These are phyloP conservation scores for Adineta ricciae DNA, from an alignment of 2,888 invertebrate genomes.

Conservation along the genomic window DNA sequence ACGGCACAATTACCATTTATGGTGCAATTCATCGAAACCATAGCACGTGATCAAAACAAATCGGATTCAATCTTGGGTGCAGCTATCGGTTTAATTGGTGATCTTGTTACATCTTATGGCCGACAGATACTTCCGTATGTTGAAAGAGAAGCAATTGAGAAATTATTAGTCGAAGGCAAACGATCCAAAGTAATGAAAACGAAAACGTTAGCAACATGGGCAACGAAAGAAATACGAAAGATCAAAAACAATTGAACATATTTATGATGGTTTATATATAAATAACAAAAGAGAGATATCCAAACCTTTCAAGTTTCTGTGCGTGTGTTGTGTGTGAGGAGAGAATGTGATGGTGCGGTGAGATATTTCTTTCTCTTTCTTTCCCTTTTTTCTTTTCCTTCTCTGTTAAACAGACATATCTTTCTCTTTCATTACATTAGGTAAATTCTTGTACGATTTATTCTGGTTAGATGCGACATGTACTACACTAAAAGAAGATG, in stretches of 20 bases:
- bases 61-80: slow-evolving; percentile 75
- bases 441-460: not conserved
- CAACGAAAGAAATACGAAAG: slow-evolving; percentile 82
- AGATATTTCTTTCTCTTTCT: slow-evolving; percentile 24
- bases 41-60: slow-evolving; percentile 72
- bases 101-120: slow-evolving; percentile 82
- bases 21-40: slow-evolving; percentile 72
- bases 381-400: not conserved
- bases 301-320: not conserved
- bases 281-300: not conserved
- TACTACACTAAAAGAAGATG: not conserved
- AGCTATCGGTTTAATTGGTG: slow-evolving; percentile 82
- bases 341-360: slow-evolving; percentile 12
- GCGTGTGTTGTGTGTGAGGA: not conserved
- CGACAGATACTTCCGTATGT: slow-evolving; percentile 68
- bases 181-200: slow-evolving; percentile 75
- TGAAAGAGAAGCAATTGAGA: slow-evolving; percentile 70
- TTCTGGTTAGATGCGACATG: not conserved
- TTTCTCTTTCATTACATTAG: slow-evolving; percentile 6
- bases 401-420: slow-evolving; percentile 26
- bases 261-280: not conserved
- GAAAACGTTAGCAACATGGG: slow-evolving; percentile 85
- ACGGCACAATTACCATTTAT: slow-evolving; percentile 78
- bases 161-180: slow-evolving; percentile 72
- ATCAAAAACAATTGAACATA: slow-evolving; percentile 57